Evolutionary conservation across 2,113 vertebrate species (phyloP).

Genomic region (Onychorhynchus coronatus): DNA sequence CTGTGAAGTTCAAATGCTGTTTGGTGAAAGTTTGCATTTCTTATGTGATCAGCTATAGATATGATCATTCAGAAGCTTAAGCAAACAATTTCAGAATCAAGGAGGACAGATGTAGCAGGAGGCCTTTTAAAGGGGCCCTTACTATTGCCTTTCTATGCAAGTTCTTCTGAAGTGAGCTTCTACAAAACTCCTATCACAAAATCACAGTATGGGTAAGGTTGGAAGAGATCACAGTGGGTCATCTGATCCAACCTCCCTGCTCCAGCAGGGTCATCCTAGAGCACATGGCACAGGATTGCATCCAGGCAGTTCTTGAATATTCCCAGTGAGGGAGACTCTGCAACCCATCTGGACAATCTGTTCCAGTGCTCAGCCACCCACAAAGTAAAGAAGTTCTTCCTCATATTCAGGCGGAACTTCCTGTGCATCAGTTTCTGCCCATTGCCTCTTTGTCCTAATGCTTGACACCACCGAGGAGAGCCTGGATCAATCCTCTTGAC

Average conservation of each 20-base stretch:
- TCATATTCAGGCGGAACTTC: neutral
- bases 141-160: neutral
- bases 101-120: neutral
- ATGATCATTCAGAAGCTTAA: neutral
- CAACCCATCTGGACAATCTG: neutral
- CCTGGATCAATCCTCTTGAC: neutral
- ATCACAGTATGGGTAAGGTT: neutral
- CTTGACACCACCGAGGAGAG: neutral
- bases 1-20: neutral
- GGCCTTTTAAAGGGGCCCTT: neutral
- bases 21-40: neutral
- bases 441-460: neutral
- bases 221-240: neutral
- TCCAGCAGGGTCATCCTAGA: neutral
- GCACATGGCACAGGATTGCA: neutral
- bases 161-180: neutral
- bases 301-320: neutral
- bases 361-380: rapidly evolving
- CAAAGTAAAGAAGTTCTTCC: neutral
- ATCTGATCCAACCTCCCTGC: neutral
- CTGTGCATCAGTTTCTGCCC: neutral
- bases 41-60: neutral
- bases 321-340: neutral
- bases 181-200: neutral
- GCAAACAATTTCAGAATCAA: neutral